Evolutionary conservation across 2,888 invertebrate genomes (phyloP).

Genomic region (Plebejus melissa): DNA sequence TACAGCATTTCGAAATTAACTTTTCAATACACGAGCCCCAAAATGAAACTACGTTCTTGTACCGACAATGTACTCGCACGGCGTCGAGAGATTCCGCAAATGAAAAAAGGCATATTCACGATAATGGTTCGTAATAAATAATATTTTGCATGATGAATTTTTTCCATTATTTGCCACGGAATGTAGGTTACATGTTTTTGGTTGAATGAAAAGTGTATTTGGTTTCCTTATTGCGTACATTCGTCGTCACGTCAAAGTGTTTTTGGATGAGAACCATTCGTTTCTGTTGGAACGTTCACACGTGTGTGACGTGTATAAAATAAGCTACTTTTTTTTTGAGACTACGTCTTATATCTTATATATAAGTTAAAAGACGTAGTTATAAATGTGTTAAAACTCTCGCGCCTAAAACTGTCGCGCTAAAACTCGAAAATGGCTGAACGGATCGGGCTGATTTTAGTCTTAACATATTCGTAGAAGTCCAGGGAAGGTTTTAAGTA

Average conservation of each 20-base stretch:
- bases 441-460: no score
- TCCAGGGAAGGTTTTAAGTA: no score
- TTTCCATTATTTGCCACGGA: slow-evolving; percentile 24
- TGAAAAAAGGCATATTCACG: slow-evolving; percentile 22
- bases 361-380: neutral
- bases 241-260: slow-evolving; percentile 12
- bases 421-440: no score
- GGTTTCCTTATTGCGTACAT: slow-evolving; percentile 22
- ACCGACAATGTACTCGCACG: neutral
- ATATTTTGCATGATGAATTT: slow-evolving; percentile 22
- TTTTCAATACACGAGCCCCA: neutral
- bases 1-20: neutral
- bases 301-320: neutral
- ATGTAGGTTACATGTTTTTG: slow-evolving; percentile 16
- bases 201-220: slow-evolving; percentile 18
- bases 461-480: no score
- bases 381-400: no score
- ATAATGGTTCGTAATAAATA: slow-evolving; percentile 25
- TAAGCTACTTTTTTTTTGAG: neutral
- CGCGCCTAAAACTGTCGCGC: no score
- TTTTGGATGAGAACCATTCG: neutral
- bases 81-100: slow-evolving; percentile 22
- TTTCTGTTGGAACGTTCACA: neutral
- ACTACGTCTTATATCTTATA: no score
- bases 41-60: slow-evolving; percentile 13